phyloP scores from a whole-genome alignment of 2,888 invertebrate genomes.

The Pristionchus entomophagus region DNA sequence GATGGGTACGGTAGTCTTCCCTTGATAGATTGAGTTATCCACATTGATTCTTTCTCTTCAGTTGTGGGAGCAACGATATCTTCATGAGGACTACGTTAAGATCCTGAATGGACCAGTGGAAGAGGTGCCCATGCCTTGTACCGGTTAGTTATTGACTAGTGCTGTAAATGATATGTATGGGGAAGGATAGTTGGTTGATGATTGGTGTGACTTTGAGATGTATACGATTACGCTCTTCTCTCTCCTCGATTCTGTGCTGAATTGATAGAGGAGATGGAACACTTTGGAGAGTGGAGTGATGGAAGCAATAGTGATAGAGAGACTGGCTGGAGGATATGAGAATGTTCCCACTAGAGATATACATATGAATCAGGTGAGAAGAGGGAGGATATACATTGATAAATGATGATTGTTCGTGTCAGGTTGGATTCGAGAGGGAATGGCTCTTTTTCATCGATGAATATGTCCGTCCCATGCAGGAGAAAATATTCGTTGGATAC shows the following conservation, averaged over 20 bases:
- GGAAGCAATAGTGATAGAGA: conserved; percentile 89
- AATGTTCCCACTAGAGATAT: conserved; percentile 98
- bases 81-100: conserved; percentile 87
- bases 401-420: conserved; percentile 76
- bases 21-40: no score
- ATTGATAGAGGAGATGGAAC: conserved; percentile 91
- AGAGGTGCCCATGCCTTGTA: conserved; percentile 43
- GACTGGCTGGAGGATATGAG: conserved; percentile 94
- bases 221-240: conserved; percentile 94
- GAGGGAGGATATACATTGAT: neutral
- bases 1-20: conserved; percentile 75
- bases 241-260: conserved; percentile 87
- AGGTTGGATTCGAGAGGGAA: conserved; percentile 84
- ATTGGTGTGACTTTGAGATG: conserved; percentile 81
- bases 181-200: neutral
- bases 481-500: conserved; percentile 90
- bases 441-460: conserved; percentile 91
- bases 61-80: conserved; percentile 93
- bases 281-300: conserved; percentile 92
- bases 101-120: conserved; percentile 80
- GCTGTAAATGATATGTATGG: no score
- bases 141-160: conserved; percentile 21
- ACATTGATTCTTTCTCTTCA: conserved; percentile 70
- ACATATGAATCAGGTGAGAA: conserved; percentile 85
- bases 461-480: conserved; percentile 92